phyloP scores from a whole-genome alignment of 2,888 invertebrate species.

The Mycalesis mineus region DNA sequence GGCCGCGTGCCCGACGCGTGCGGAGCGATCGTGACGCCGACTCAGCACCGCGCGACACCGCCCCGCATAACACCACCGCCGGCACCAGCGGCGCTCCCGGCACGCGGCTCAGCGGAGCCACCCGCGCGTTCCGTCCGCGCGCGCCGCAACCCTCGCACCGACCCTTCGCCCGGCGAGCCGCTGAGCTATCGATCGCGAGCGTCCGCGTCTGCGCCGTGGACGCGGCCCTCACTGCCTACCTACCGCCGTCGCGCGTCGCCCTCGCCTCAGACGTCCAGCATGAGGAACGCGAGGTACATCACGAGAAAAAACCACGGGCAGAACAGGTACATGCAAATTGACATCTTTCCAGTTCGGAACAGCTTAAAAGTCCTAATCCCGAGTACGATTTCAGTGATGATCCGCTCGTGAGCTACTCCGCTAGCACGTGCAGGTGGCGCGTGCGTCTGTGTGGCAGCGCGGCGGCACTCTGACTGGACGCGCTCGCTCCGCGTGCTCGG shows the following conservation, averaged over 20 bases:
- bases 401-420: conserved; percentile 40
- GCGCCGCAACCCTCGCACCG: conserved; percentile 43
- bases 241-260: conserved; percentile 40
- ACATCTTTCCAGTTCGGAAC: conserved; percentile 57
- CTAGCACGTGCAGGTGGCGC: conserved; percentile 63
- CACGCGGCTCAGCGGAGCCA: conserved; percentile 64
- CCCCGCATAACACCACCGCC: conserved; percentile 63
- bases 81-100: conserved; percentile 53
- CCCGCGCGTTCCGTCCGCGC: conserved; percentile 49
- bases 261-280: conserved; percentile 78
- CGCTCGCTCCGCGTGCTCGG: conserved; percentile 69
- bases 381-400: conserved; percentile 59
- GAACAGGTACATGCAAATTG: conserved; percentile 81
- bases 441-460: conserved; percentile 75
- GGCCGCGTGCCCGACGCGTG: conserved; percentile 75
- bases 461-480: conserved; percentile 78
- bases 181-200: conserved; percentile 39
- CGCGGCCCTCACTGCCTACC: conserved; percentile 41
- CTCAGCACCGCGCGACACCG: conserved; percentile 52
- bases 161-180: conserved; percentile 35
- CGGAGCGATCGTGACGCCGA: conserved; percentile 60
- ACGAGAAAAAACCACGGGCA: conserved; percentile 83
- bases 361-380: conserved; percentile 38
- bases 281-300: conserved; percentile 81
- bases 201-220: conserved; percentile 64